Conservation (phyloP, 1,140 invertebrate genomes). For the Samia ricini region DNA sequence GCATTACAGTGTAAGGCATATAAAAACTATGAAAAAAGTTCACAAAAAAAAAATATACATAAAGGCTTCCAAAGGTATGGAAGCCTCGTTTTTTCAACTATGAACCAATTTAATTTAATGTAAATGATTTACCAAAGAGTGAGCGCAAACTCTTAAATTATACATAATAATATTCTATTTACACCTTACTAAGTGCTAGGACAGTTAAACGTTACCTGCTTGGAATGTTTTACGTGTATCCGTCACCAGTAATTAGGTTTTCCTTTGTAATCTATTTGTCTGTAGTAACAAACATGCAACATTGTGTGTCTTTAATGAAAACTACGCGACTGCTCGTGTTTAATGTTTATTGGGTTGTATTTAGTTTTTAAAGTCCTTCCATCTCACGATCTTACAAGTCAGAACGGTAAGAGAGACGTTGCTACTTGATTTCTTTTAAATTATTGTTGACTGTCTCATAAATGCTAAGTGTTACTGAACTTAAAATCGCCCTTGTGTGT, state of each 20-base stretch:
- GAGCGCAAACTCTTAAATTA: not conserved
- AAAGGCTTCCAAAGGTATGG: too few species aligned
- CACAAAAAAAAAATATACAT: too few species aligned
- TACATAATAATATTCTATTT: conserved; percentile 14
- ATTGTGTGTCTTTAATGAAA: conserved; percentile 64
- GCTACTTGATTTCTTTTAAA: conserved; percentile 28
- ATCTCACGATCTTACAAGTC: conserved; percentile 24
- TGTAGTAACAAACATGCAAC: conserved; percentile 54
- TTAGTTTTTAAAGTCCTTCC: conserved; percentile 51
- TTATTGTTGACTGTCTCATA: conserved; percentile 17
- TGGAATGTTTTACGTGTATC: conserved; percentile 25
- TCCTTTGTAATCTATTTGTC: conserved; percentile 57
- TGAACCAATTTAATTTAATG: not conserved
- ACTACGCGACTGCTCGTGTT: conserved; percentile 61
- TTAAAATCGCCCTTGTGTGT: not conserved
- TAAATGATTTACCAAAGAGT: not conserved
- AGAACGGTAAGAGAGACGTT: conserved; percentile 12
- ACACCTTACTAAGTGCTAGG: not conserved
- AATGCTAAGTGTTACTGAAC: conserved; percentile 8
- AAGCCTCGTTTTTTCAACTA: too few species aligned
- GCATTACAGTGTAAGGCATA: too few species aligned
- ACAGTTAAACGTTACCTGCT: conserved; percentile 26
- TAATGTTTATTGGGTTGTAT: conserved; percentile 65
- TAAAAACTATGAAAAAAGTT: too few species aligned
- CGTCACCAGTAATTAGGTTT: conserved; percentile 72